Percentiles rank a stretch among this genome's conserved stretches.
phyloP scores from a whole-genome alignment of 1,140 invertebrate species.

The Drosophila watanabei region DNA sequence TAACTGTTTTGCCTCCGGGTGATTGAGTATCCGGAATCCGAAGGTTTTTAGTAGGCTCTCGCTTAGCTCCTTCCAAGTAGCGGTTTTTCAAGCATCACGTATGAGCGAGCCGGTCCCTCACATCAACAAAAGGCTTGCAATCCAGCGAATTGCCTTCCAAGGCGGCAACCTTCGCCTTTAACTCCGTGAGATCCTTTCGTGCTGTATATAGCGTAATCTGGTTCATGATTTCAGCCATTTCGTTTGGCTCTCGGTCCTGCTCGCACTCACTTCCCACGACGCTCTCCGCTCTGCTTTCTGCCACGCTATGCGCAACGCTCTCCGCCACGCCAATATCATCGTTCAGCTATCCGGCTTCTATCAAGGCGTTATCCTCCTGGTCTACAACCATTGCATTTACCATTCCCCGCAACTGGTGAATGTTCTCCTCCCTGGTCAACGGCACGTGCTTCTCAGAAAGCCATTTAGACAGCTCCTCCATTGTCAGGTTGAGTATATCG shows the following conservation, averaged over 20 bases:
- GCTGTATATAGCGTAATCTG: not conserved
- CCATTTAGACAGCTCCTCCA: not conserved
- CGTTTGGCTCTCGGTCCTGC: not conserved
- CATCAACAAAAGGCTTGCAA: too few relatives aligned
- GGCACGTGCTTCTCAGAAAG: not conserved
- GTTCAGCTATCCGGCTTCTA: not conserved
- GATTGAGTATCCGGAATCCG: not conserved
- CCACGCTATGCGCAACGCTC: not conserved
- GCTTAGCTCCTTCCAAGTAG: not conserved
- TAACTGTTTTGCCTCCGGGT: not conserved
- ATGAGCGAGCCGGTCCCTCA: too few relatives aligned
- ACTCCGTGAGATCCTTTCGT: not conserved
- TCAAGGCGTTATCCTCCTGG: not conserved
- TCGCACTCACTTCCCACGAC: not conserved
- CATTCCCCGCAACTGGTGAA: conserved; percentile 1
- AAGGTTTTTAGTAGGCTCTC: not conserved
- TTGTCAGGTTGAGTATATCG: not conserved
- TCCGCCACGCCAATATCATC: not conserved
- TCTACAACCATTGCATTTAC: not conserved
- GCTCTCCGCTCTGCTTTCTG: not conserved
- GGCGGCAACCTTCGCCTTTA: not conserved
- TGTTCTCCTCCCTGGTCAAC: not conserved
- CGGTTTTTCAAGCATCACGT: not conserved
- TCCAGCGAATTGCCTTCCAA: not conserved
- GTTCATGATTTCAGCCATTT: not conserved